A percentile compares a stretch with the other conserved stretches of the same genome.
Conservation (phyloP, 2,888 invertebrate genomes). For the Catocala fraxini region DNA sequence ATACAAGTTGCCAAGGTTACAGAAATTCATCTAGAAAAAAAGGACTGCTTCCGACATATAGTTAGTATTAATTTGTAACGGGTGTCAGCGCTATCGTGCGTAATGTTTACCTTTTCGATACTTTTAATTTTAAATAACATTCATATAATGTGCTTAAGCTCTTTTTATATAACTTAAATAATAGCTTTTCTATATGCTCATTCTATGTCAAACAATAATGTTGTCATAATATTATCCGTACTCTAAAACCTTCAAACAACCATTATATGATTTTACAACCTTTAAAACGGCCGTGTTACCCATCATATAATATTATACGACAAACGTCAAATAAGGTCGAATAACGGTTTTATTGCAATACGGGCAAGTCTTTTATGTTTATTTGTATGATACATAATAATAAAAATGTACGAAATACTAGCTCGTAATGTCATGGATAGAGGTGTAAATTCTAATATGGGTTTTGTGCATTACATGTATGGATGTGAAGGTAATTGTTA, state of each 20-base stretch:
- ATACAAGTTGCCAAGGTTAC: too few relatives aligned
- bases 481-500: too few relatives aligned
- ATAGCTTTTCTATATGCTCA: background rate
- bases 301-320: slow-evolving; percentile 36
- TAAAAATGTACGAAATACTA: slow-evolving; percentile 39
- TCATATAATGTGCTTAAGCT: too few relatives aligned
- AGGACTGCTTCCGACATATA: too few relatives aligned
- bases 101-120: too few relatives aligned
- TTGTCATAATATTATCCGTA: background rate
- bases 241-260: slow-evolving; percentile 22
- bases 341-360: slow-evolving; percentile 40
- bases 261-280: slow-evolving; percentile 12
- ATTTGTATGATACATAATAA: slow-evolving; percentile 30
- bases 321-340: slow-evolving; percentile 17
- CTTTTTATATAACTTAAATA: too few relatives aligned
- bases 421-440: slow-evolving; percentile 21
- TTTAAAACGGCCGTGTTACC: slow-evolving; percentile 27
- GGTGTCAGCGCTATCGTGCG: too few relatives aligned
- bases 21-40: too few relatives aligned
- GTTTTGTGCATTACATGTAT: background rate
- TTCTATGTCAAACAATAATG: background rate
- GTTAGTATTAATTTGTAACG: too few relatives aligned
- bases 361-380: slow-evolving; percentile 35
- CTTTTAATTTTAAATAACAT: too few relatives aligned
- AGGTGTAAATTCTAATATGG: slow-evolving; percentile 19